Conservation (phyloP, 1,140 invertebrate genomes). For the Helicorthomorpha holstii region DNA sequence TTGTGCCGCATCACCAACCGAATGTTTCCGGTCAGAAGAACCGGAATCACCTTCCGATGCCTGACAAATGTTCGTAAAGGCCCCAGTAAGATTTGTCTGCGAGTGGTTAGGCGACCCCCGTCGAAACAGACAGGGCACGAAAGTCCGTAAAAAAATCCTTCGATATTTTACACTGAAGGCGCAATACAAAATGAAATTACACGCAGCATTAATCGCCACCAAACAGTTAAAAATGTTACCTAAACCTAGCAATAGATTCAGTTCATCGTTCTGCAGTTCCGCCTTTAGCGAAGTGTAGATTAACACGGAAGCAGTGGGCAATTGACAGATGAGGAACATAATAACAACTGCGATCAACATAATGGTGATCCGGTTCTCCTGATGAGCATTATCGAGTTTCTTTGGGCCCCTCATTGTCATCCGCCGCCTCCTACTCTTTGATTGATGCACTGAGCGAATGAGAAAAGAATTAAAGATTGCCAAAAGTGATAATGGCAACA, state of each 20-base stretch:
- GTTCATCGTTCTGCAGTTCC: slow-evolving; percentile 20
- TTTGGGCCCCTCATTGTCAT: slow-evolving; percentile 29
- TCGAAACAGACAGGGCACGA: slow-evolving; percentile 30
- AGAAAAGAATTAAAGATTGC: slow-evolving; percentile 54
- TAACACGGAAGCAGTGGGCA: slow-evolving; percentile 42
- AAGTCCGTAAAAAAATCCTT: slow-evolving; percentile 44
- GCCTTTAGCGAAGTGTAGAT: slow-evolving; percentile 32
- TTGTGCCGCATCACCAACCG: not conserved
- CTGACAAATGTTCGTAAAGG: not conserved
- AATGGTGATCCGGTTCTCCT: slow-evolving; percentile 54
- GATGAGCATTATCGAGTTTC: slow-evolving; percentile 25
- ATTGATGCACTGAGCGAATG: slow-evolving; percentile 42
- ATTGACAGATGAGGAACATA: slow-evolving; percentile 52
- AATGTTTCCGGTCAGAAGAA: no score
- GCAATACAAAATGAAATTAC: slow-evolving; percentile 61
- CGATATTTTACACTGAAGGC: slow-evolving; percentile 57
- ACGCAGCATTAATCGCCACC: slow-evolving; percentile 46
- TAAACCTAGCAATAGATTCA: slow-evolving; percentile 30
- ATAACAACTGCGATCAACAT: slow-evolving; percentile 56
- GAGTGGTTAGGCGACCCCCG: slow-evolving; percentile 3
- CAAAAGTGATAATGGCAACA: slow-evolving; percentile 45
- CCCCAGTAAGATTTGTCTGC: not conserved
- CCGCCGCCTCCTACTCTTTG: slow-evolving; percentile 30
- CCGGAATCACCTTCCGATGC: not conserved
- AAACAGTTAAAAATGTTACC: slow-evolving; percentile 57